Percentiles rank a stretch among this genome's conserved stretches.
Conservation (phyloP, 2,797 vertebrate genomes). For the Sebastes vulpes region DNA sequence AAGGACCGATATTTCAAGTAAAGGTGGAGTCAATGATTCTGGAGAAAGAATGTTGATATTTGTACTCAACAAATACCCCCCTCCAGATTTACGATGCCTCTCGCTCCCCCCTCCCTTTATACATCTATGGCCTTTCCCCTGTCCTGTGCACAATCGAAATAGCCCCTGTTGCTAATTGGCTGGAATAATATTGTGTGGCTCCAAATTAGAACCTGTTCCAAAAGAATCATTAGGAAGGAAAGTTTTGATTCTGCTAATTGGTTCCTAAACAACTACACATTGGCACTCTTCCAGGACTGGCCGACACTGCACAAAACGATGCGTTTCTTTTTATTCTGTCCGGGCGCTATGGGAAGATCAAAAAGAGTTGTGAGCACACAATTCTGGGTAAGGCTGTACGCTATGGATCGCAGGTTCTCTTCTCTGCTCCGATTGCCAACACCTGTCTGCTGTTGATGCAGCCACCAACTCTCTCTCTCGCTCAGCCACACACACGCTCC, state of each 20-base stretch:
- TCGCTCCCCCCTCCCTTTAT: background rate
- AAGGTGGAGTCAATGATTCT: background rate
- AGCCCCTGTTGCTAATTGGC: background rate
- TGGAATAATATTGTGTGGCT: background rate
- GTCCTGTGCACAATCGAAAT: too few relatives aligned
- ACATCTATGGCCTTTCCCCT: background rate
- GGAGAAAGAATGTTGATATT: background rate
- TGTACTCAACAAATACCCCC: background rate
- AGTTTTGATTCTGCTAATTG: background rate
- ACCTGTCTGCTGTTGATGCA: background rate
- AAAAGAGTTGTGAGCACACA: background rate
- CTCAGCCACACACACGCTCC: background rate
- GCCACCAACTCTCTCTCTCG: background rate
- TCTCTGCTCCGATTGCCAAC: background rate
- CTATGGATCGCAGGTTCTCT: background rate
- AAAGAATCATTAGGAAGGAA: background rate
- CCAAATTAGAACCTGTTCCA: background rate
- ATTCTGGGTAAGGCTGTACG: background rate
- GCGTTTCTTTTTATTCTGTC: fast-evolving
- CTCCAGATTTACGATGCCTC: background rate
- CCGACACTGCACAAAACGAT: too few relatives aligned
- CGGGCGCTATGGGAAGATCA: background rate
- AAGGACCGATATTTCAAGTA: background rate
- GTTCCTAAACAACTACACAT: background rate
- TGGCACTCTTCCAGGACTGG: background rate